phyloP scores from a whole-genome alignment of 2,888 invertebrate genomes.

The Mylabris sibirica region DNA sequence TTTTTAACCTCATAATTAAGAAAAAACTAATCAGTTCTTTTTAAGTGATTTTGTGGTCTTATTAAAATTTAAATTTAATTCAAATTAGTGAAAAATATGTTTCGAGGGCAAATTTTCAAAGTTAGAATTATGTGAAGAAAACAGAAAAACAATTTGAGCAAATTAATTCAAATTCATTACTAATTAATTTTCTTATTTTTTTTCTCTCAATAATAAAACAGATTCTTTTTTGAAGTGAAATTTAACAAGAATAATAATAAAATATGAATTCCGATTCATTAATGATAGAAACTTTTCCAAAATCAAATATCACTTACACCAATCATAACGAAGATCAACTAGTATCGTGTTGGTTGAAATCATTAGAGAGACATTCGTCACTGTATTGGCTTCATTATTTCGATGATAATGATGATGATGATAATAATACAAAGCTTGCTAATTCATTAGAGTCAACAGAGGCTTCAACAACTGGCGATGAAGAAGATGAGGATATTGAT shows the following conservation, averaged over 20 bases:
- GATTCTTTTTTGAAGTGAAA: constrained; percentile 3
- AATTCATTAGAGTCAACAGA: constrained; percentile 51
- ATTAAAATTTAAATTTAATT: neutral
- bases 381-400: constrained; percentile 57
- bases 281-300: constrained; percentile 41
- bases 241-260: neutral
- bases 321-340: constrained; percentile 41
- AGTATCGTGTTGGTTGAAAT: constrained; percentile 56
- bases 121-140: neutral
- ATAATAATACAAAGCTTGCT: constrained; percentile 42
- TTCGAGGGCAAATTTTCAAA: neutral
- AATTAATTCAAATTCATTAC: neutral
- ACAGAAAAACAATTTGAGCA: constrained; percentile 8
- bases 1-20: neutral
- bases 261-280: constrained; percentile 46
- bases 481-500: constrained; percentile 46
- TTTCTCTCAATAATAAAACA: neutral
- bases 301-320: constrained; percentile 30
- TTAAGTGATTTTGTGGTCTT: neutral
- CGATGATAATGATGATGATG: constrained; percentile 44
- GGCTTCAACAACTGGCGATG: constrained; percentile 46
- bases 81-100: neutral
- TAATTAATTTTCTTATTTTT: neutral
- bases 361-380: constrained; percentile 56
- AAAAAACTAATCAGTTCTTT: neutral